Evolutionary conservation across 2,797 vertebrate species (phyloP).

Genomic region (Petrocephalus sullivani): DNA sequence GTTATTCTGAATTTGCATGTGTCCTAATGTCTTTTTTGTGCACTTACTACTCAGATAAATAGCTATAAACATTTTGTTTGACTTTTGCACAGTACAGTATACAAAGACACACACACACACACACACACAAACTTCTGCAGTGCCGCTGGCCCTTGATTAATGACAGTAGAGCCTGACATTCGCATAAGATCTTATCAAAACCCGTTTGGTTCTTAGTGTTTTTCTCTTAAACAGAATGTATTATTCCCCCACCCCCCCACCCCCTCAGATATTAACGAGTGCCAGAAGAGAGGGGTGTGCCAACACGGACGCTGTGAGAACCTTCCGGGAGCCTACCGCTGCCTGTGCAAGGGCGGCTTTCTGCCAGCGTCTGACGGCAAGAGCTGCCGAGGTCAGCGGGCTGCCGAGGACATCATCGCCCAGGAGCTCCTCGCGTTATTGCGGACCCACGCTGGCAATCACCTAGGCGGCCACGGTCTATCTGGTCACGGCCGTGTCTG

Average conservation of each 20-base stretch:
- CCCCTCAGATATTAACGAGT: slow-evolving; percentile 72
- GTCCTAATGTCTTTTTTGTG: background rate
- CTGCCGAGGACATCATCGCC: background rate
- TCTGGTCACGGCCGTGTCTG: background rate
- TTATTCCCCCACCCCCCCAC: background rate
- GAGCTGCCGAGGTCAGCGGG: slow-evolving; percentile 65
- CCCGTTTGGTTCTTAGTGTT: background rate
- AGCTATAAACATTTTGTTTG: background rate
- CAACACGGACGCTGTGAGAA: slow-evolving; percentile 76
- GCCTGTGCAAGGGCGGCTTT: slow-evolving; percentile 78
- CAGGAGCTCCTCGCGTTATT: background rate
- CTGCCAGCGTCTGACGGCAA: slow-evolving; percentile 66
- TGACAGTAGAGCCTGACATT: background rate
- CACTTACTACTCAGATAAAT: background rate
- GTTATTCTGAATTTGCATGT: background rate
- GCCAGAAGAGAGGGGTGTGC: slow-evolving; percentile 72
- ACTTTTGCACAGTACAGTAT: background rate
- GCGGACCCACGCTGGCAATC: background rate
- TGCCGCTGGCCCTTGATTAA: background rate
- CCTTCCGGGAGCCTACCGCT: slow-evolving; percentile 73
- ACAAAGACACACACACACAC: background rate
- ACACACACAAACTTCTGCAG: background rate
- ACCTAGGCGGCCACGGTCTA: background rate
- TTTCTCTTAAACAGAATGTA: background rate
- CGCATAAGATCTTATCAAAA: background rate